phyloP scores from a whole-genome alignment of 2,797 vertebrate genomes.

The Pelodytes ibericus region DNA sequence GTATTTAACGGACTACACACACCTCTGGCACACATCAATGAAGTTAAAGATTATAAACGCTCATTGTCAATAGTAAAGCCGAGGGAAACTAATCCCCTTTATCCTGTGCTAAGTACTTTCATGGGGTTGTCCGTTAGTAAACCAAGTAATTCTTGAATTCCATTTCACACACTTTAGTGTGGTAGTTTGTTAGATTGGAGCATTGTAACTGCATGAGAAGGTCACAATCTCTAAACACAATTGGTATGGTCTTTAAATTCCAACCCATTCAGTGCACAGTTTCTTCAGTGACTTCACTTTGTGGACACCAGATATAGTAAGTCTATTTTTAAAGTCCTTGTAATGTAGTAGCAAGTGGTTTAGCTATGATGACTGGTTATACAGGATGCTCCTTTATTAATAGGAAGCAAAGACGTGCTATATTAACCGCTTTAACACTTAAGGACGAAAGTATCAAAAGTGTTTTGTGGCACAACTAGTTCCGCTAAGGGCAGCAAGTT shows the following conservation, averaged over 20 bases:
- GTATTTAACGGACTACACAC: too few relatives aligned
- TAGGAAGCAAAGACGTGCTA: background rate
- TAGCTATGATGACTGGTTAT: background rate
- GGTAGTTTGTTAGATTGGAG: background rate
- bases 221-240: background rate
- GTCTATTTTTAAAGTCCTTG: background rate
- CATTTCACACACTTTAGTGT: background rate
- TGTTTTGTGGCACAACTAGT: too few relatives aligned
- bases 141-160: background rate
- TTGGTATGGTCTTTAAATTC: background rate
- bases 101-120: background rate
- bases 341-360: background rate
- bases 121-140: background rate
- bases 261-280: background rate
- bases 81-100: background rate
- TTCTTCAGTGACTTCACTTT: background rate
- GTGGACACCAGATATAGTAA: background rate
- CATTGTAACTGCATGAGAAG: background rate
- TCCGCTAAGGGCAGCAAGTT: too few relatives aligned
- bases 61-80: background rate
- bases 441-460: too few relatives aligned
- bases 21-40: too few relatives aligned
- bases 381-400: background rate
- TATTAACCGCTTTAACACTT: too few relatives aligned
- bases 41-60: background rate